A percentile compares a stretch with the other conserved stretches of the same genome.
Evolutionary conservation across 2,888 invertebrate species (phyloP).

Genomic region (Malthinus seriepunctatus): DNA sequence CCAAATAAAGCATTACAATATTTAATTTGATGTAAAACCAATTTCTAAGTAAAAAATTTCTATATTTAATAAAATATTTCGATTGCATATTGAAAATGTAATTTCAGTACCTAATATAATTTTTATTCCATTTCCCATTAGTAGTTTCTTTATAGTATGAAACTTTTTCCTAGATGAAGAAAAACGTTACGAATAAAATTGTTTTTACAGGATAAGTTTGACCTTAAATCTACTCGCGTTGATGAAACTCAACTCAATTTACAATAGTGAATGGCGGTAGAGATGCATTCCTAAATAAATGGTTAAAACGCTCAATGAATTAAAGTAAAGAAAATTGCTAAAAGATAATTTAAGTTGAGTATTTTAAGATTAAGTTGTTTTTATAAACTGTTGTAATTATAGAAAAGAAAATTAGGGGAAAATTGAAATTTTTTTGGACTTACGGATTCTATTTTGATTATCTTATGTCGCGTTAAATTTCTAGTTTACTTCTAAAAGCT

Average conservation of each 20-base stretch:
- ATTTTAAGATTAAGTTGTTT: too few species aligned
- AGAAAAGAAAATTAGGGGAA: background rate
- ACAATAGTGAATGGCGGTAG: conserved; percentile 18
- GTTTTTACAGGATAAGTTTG: conserved; percentile 13
- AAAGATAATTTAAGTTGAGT: conserved; percentile 2
- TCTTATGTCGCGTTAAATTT: too few species aligned
- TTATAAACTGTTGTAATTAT: background rate
- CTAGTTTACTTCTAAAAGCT: background rate
- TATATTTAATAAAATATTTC: too few species aligned
- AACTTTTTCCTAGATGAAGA: background rate
- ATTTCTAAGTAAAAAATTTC: too few species aligned
- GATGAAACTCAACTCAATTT: conserved; percentile 18
- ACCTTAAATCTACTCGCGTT: conserved; percentile 14
- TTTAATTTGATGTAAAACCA: too few species aligned
- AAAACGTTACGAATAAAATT: conserved; percentile 15
- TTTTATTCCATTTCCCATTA: too few species aligned
- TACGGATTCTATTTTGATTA: background rate
- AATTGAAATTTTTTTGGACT: background rate
- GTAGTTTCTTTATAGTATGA: background rate
- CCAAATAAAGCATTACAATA: too few species aligned
- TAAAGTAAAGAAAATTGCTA: conserved; percentile 19
- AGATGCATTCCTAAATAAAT: conserved; percentile 30
- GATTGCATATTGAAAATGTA: too few species aligned
- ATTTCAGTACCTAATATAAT: too few species aligned
- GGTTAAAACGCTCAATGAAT: conserved; percentile 38